Evolutionary conservation across 2,113 vertebrate genomes (phyloP).

Genomic region (Narcine bancroftii): DNA sequence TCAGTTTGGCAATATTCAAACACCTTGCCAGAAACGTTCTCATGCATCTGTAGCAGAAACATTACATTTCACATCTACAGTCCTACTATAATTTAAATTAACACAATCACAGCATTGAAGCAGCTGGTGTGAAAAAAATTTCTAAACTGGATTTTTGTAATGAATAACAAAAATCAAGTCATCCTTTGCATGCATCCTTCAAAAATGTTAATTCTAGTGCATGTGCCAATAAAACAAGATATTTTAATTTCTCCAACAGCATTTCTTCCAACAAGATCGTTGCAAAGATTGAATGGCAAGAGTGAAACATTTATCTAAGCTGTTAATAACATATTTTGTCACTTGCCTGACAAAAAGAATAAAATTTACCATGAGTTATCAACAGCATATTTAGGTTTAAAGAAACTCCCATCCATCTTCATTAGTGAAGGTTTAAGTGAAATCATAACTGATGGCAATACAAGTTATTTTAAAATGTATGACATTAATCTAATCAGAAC

Average conservation of each 20-base stretch:
- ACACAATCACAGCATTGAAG: neutral
- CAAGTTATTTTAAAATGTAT: neutral
- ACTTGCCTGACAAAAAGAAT: neutral
- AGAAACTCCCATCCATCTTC: neutral
- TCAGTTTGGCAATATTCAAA: neutral
- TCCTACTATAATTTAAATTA: neutral
- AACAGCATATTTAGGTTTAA: neutral
- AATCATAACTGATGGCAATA: neutral
- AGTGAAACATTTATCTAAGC: neutral
- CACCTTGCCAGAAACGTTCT: neutral
- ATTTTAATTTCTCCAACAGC: neutral
- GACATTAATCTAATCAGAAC: neutral
- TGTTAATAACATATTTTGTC: conserved; percentile 10
- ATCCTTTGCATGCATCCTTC: neutral
- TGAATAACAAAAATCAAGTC: neutral
- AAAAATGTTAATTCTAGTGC: neutral
- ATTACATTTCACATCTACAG: neutral
- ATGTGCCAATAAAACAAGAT: neutral
- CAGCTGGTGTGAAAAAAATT: neutral
- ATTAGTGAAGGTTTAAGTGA: neutral
- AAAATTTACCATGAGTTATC: neutral
- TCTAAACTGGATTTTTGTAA: neutral
- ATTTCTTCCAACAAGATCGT: neutral
- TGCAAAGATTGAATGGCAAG: neutral
- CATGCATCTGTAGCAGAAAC: neutral